Evolutionary conservation across 2,888 invertebrate species (phyloP), one percentile per base, ranked within the genome.

Genomic region (Pristionchus maxplancki): DNA sequence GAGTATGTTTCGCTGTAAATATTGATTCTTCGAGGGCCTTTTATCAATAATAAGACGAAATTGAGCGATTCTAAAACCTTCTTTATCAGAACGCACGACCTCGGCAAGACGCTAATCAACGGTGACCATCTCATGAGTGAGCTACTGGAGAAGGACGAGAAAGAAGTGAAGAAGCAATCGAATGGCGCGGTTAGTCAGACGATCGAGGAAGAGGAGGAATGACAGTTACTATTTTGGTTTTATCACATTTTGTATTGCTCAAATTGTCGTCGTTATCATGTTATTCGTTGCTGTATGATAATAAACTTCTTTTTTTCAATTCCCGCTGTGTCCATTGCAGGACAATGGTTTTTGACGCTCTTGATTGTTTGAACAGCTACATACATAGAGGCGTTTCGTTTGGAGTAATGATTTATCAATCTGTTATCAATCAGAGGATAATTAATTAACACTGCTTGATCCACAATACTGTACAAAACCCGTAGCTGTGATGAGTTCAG

Each of bases 391-490:
- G n/a, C n/a, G n/a, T n/a, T n/a, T n/a, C n/a, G n/a, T n/a, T n/a
- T n/a, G n/a, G n/a, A n/a, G n/a, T n/a, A n/a, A n/a, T n/a, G n/a
- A n/a, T n/a, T n/a, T n/a, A n/a, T n/a, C n/a, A n/a, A n/a, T n/a
- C n/a, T n/a, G n/a, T n/a, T n/a, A n/a, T n/a, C n/a, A n/a, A n/a
- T n/a, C n/a, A n/a, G n/a, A n/a, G n/a, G n/a, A n/a, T n/a, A n/a
- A n/a, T n/a, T n/a, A n/a, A n/a, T n/a, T n/a, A n/a, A n/a, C n/a
- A n/a, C n/a, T 44, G 28, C 17, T 74, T 74, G 74, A 74, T 74
- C 40, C 74, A 74, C 74, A 74, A 40, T 40, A 40, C 20, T 74
- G 40, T 44, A 74, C 74, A 74, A 40, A n/a, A 74, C 74, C 74
- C 74, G 74, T 74, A 34, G 40, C 13, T 34, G 67, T 40, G 24